These are phyloP conservation scores for Lasiommata megera DNA, from an alignment of 2,888 invertebrate species.

Conservation along the genomic window DNA sequence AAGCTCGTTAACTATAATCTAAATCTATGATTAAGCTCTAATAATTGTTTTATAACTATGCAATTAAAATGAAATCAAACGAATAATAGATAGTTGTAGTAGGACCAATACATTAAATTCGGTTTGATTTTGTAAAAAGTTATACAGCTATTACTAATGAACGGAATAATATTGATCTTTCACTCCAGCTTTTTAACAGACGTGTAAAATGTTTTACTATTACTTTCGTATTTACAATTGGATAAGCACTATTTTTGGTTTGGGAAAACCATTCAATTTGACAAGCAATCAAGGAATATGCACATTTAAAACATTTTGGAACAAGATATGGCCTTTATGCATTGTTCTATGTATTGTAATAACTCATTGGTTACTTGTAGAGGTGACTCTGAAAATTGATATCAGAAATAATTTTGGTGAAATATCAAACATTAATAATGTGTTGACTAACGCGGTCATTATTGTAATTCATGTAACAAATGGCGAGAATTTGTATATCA, in stretches of 20 bases:
- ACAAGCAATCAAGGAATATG: constrained; percentile 12
- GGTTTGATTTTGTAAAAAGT: neutral
- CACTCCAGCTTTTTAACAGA: neutral
- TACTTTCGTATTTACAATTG: constrained; percentile 42
- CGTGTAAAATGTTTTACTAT: constrained; percentile 42
- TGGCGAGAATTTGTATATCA: constrained; percentile 32
- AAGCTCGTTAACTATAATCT: neutral
- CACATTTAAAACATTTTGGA: constrained; percentile 15
- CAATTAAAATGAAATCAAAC: constrained; percentile 6
- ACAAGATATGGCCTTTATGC: constrained; percentile 40
- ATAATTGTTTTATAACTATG: neutral
- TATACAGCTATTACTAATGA: neutral
- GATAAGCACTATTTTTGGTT: constrained; percentile 40
- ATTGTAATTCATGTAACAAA: constrained; percentile 36
- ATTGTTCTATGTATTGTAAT: constrained; percentile 32
- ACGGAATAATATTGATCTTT: neutral
- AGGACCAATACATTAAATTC: neutral
- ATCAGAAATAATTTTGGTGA: constrained; percentile 40
- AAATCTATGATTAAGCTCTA: neutral
- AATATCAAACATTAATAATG: constrained; percentile 41
- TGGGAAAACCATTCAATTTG: constrained; percentile 41
- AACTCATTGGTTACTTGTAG: constrained; percentile 30
- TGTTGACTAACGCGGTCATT: constrained; percentile 39
- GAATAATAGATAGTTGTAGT: neutral
- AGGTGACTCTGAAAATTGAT: constrained; percentile 30